Base-by-base conservation (phyloP, 1,140 invertebrate genomes). In the Aricia agestis region DNA sequence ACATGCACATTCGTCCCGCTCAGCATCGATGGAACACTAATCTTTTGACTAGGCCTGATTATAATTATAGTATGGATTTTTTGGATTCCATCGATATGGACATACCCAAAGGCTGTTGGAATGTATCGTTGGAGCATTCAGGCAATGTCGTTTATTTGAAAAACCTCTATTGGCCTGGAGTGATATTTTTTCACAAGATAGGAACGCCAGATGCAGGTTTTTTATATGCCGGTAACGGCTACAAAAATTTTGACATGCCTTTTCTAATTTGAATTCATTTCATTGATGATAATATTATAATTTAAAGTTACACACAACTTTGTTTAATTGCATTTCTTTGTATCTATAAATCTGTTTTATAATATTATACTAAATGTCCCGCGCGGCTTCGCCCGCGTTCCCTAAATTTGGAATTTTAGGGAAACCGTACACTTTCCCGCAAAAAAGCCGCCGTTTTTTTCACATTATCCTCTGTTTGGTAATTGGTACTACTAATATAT, bases 51-150 rank as follows among this genome's bases (percentile, higher is more conserved):
- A 92, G 95, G 71, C 88, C 91, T 59, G 95, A 97, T 86, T 97
- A 96, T 74, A 96, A 96, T 87, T 96, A 95, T 74, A 93, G 95
- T 6, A 91, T 95, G 69, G 96, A 97, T 85, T 97, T 97, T 82
- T 83, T 97, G 42, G 96, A 96, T 80, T 93, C 95, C 1, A 93
- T 96, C 15, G 95, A 95, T 72, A 86, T 90, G 73, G 95, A 95
- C 76, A 91, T 94, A 17, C 95, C 95, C 0, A 87, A 89, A 76
- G 94, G 93, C 3, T 95, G 93, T 75, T 96, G 95, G 95, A 93
- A 85, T 72, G 71, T 95, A 15, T 94, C 95, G 61, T 74, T 95
- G 36, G 91, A 93, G 11, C 86, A 92, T 17, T 92, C 91, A 18
- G 93, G 94, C 32, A 92, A 87, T 75, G 80, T 95, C 10, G 92